phyloP scores from a whole-genome alignment of 1,140 invertebrate genomes.

The Drosophila lini region DNA sequence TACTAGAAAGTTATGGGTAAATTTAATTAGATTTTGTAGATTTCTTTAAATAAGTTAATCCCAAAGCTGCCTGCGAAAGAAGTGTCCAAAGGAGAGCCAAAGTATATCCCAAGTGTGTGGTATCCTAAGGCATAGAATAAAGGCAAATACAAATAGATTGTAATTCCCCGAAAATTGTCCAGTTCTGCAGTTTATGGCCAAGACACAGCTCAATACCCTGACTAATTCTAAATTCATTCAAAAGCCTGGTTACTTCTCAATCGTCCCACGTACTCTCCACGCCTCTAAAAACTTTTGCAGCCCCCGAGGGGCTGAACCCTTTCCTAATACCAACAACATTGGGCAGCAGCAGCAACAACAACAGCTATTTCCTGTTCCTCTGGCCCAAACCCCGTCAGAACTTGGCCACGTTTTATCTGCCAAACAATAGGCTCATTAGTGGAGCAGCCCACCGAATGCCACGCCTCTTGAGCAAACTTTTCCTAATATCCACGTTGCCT shows the following conservation, averaged over 20 bases:
- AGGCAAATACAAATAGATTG: neutral
- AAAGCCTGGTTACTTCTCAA: conserved; percentile 26
- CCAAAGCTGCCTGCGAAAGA: too few relatives aligned
- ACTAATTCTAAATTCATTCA: conserved; percentile 8
- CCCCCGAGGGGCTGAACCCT: conserved; percentile 43
- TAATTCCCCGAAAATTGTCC: neutral
- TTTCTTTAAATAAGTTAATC: too few relatives aligned
- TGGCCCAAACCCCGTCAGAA: neutral
- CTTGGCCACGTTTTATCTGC: conserved; percentile 46
- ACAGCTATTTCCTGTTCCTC: conserved; percentile 48
- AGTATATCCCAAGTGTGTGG: too few relatives aligned
- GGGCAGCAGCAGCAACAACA: conserved; percentile 33
- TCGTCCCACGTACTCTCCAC: conserved; percentile 22
- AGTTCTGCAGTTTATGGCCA: neutral
- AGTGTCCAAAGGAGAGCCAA: too few relatives aligned
- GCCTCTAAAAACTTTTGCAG: conserved; percentile 40
- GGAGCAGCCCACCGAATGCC: conserved; percentile 29
- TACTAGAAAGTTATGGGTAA: too few relatives aligned
- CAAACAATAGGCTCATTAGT: conserved; percentile 80
- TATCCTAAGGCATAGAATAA: neutral
- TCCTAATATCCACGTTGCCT: conserved; percentile 62
- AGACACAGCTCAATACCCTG: neutral
- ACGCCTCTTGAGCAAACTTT: conserved; percentile 59
- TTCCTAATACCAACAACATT: conserved; percentile 51
- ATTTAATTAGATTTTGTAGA: too few relatives aligned